Conservation (phyloP, 2,888 invertebrate species). For the Didymodactylos carnosus region DNA sequence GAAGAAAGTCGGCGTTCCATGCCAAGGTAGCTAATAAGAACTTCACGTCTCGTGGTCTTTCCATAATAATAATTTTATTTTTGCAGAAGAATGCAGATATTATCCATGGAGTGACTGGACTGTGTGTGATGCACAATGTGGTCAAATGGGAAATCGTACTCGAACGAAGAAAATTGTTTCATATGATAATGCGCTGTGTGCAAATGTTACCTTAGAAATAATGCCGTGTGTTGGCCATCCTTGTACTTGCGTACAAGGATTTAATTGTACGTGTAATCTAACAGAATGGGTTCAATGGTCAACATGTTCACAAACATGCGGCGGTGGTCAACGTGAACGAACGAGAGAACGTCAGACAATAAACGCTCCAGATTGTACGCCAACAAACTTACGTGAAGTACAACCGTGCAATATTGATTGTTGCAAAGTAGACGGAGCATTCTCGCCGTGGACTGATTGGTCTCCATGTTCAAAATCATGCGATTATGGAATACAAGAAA, state of each 20-base stretch:
- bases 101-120: conserved; percentile 1
- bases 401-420: conserved; percentile 2
- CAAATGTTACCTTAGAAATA: background rate
- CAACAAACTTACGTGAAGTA: background rate
- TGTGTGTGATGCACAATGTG: conserved; percentile 2
- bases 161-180: background rate
- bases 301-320: conserved; percentile 1
- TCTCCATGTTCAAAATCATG: background rate
- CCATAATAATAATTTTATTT: background rate
- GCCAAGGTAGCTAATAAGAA: background rate
- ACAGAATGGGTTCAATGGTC: conserved; percentile 11
- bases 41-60: background rate
- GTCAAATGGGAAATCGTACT: background rate
- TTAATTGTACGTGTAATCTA: background rate
- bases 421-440: conserved; percentile 3
- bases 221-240: background rate
- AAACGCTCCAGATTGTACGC: background rate
- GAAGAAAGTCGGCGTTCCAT: background rate
- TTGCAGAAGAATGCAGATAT: conserved; percentile 3
- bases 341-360: background rate
- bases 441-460: conserved; percentile 8
- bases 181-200: background rate
- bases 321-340: conserved; percentile 1
- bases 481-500: background rate
- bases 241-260: background rate